These are phyloP conservation scores for Onychomys arenicola DNA, from an alignment of 2,797 vertebrate species.

Conservation along the genomic window DNA sequence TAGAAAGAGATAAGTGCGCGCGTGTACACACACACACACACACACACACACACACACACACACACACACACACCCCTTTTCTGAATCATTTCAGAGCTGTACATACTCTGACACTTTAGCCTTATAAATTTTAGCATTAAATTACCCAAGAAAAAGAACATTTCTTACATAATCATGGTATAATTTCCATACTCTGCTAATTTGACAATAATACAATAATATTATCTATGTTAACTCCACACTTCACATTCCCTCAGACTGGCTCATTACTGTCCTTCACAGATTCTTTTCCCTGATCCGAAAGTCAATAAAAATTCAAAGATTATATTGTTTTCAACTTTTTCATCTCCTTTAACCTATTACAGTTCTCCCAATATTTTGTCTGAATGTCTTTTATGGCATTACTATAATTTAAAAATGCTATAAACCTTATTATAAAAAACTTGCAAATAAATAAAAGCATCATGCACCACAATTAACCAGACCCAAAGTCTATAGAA, in stretches of 20 bases:
- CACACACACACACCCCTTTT: neutral
- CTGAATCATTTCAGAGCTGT: conserved; percentile 35
- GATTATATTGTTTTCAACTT: neutral
- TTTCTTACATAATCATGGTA: conserved; percentile 22
- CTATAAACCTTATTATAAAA: neutral
- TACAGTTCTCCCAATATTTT: neutral
- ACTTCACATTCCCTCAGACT: conserved; percentile 44
- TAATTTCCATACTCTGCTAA: neutral
- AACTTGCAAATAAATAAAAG: neutral
- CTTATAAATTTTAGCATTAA: conserved; percentile 6
- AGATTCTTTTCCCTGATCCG: neutral
- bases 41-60: neutral
- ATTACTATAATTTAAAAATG: neutral
- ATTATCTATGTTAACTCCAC: conserved; percentile 11
- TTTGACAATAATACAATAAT: conserved; percentile 33
- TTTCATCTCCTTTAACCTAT: conserved; percentile 7
- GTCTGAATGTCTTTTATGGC: conserved; percentile 21
- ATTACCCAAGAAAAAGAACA: conserved; percentile 27
- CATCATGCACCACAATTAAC: neutral
- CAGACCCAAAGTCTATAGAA: neutral
- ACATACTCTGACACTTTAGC: conserved; percentile 28
- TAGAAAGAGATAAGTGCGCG: neutral
- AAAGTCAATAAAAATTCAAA: conserved; percentile 34
- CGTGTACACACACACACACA: neutral
- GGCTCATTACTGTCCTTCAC: neutral